Conservation (phyloP, 2,797 vertebrate species). For the Kryptopterus vitreolus region DNA sequence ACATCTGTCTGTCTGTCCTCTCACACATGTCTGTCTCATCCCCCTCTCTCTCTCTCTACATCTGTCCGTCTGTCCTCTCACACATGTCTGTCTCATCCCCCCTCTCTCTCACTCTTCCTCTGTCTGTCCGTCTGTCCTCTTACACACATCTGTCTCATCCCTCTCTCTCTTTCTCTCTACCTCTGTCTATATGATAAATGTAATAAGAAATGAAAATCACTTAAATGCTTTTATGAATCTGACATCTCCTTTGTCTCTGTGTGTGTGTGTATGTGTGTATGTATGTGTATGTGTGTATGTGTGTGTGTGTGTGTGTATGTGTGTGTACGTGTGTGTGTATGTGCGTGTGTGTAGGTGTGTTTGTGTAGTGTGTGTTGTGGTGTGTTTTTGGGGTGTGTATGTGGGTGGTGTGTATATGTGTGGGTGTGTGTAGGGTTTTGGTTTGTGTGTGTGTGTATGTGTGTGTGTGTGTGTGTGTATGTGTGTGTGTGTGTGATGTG, state of each 20-base stretch:
- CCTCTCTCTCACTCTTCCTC: no score
- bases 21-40: no score
- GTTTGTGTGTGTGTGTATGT: no score
- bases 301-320: slow-evolving; percentile 17
- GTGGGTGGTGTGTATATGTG: slow-evolving; percentile 20
- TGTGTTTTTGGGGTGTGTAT: slow-evolving; percentile 17
- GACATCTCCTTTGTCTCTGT: background rate
- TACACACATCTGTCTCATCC: no score
- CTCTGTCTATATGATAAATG: no score
- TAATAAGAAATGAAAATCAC: slow-evolving; percentile 2
- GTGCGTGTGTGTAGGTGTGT: no score
- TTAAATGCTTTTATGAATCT: background rate
- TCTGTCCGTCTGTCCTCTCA: no score
- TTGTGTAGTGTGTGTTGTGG: background rate
- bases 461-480: slow-evolving; percentile 15
- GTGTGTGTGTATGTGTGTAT: background rate
- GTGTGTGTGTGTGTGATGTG: slow-evolving; percentile 12
- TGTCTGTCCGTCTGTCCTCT: no score
- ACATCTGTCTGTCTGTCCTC: no score
- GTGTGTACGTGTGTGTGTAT: slow-evolving; percentile 29
- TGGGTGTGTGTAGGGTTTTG: slow-evolving; percentile 71
- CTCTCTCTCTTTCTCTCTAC: no score
- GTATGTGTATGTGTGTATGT: slow-evolving; percentile 5
- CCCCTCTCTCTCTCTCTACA: no score
- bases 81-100: no score